A percentile compares a stretch with the other conserved stretches of the same genome.
phyloP scores from a whole-genome alignment of 2,113 vertebrate species.

The Anthoscopus minutus region DNA sequence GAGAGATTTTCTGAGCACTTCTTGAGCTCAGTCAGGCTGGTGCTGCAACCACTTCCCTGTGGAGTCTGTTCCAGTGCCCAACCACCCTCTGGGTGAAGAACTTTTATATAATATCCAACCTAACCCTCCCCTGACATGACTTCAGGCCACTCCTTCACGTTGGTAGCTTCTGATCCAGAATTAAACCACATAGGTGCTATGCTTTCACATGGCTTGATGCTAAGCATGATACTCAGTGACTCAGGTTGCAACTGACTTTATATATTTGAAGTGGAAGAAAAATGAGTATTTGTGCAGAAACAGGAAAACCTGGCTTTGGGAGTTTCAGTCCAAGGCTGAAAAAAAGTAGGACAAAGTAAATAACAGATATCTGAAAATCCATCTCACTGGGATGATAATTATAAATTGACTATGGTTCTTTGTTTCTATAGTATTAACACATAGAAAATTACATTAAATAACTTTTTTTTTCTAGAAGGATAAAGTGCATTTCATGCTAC shows the following conservation, averaged over 20 bases:
- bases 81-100: fast-evolving
- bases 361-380: neutral
- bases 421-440: neutral
- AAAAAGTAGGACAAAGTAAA: neutral
- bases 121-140: too few relatives aligned
- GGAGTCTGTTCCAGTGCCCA: neutral
- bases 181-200: neutral
- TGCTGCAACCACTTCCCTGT: neutral
- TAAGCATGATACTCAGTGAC: neutral
- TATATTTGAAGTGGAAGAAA: neutral
- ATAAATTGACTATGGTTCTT: neutral
- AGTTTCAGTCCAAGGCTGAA: neutral
- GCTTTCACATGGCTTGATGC: neutral
- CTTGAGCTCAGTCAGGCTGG: neutral
- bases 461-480: constrained; percentile 24
- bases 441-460: constrained; percentile 12
- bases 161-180: neutral
- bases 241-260: neutral
- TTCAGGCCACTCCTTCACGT: fast-evolving
- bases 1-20: fast-evolving
- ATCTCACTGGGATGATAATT: neutral
- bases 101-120: too few relatives aligned
- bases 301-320: neutral
- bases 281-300: neutral
- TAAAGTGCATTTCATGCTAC: neutral